Conservation (phyloP, 2,797 vertebrate species). For the Hozukius guyotensis region DNA sequence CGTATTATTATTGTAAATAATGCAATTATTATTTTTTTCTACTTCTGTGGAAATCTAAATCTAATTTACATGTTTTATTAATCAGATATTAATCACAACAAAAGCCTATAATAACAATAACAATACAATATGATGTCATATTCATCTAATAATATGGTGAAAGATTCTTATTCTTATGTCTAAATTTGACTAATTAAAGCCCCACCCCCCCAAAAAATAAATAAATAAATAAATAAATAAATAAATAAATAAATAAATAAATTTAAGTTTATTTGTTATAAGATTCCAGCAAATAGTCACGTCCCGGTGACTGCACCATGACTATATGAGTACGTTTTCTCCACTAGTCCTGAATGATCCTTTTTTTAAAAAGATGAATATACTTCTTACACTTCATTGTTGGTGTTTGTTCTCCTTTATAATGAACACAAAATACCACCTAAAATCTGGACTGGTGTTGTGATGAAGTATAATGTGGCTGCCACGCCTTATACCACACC, state of each 20-base stretch:
- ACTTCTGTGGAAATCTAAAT: neutral
- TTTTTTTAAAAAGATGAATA: neutral
- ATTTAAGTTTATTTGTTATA: neutral
- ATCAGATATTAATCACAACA: neutral
- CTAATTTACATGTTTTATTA: neutral
- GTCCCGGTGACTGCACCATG: neutral
- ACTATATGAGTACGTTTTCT: neutral
- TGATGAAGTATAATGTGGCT: neutral
- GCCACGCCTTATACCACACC: constrained; percentile 5
- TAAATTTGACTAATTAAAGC: too few relatives aligned
- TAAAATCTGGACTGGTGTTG: neutral
- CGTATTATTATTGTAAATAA: neutral
- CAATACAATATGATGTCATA: neutral
- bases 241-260: too few relatives aligned
- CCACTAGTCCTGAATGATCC: neutral
- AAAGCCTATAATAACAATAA: neutral
- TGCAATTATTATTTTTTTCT: neutral
- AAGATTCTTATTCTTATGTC: too few relatives aligned
- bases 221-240: neutral
- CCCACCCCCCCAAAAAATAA: too few relatives aligned
- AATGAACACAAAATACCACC: neutral
- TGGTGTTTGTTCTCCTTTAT: neutral
- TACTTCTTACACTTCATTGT: neutral
- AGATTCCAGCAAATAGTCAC: neutral
- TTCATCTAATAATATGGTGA: neutral